These are phyloP conservation scores for Belgica antarctica DNA, from an alignment of 2,888 invertebrate genomes.

Conservation along the genomic window DNA sequence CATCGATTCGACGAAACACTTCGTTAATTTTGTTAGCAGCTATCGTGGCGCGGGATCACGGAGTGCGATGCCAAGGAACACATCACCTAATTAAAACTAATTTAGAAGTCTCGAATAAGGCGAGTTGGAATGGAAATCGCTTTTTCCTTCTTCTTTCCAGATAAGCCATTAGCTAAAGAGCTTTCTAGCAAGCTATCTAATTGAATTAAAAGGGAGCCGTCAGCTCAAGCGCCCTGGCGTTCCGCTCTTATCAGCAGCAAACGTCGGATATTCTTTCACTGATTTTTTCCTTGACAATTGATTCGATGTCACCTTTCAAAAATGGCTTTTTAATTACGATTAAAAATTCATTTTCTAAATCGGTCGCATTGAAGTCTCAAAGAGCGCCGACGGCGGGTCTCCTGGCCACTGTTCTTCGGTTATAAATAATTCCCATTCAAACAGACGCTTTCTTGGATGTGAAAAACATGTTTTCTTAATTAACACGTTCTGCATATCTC, in stretches of 20 bases:
- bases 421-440: no score
- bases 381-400: neutral
- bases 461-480: slow-evolving; percentile 28
- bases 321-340: neutral
- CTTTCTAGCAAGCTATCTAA: slow-evolving; percentile 4
- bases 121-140: neutral
- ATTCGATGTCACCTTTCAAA: slow-evolving; percentile 17
- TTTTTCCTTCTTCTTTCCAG: slow-evolving; percentile 4
- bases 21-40: slow-evolving; percentile 7
- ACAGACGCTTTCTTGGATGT: neutral
- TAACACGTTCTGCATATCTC: slow-evolving; percentile 14
- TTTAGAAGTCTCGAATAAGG: slow-evolving; percentile 39
- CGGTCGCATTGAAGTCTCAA: neutral
- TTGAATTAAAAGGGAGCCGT: slow-evolving; percentile 29
- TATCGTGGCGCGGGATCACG: neutral
- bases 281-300: slow-evolving; percentile 12
- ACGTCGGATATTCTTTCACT: slow-evolving; percentile 13
- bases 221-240: neutral
- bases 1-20: neutral
- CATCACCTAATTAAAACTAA: slow-evolving; percentile 41
- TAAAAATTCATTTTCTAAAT: slow-evolving; percentile 8
- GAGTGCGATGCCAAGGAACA: neutral
- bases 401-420: neutral
- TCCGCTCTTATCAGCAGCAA: slow-evolving; percentile 9
- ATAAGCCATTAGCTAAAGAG: slow-evolving; percentile 34